These are phyloP conservation scores for Cercopithecus mona DNA, from an alignment of 2,113 vertebrate species.

Conservation along the genomic window DNA sequence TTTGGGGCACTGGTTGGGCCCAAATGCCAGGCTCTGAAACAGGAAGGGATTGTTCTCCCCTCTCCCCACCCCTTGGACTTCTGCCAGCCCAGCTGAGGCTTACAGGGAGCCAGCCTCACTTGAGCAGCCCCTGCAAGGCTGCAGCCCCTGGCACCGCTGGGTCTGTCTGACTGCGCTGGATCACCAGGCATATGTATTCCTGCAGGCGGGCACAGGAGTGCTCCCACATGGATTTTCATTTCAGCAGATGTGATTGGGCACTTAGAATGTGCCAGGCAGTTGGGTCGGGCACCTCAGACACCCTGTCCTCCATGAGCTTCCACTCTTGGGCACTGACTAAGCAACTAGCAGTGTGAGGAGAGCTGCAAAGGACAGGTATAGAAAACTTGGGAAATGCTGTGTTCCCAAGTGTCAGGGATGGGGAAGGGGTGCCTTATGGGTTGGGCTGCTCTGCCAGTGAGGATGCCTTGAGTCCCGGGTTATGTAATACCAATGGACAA, in stretches of 20 bases:
- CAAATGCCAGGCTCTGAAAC: slow-evolving; percentile 41
- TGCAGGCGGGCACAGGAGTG: not conserved
- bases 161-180: not conserved
- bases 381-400: not conserved
- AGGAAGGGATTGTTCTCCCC: slow-evolving; percentile 27
- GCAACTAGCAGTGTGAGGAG: not conserved
- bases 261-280: not conserved
- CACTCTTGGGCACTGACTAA: not conserved
- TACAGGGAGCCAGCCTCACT: not conserved
- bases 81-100: slow-evolving; percentile 58
- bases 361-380: not conserved
- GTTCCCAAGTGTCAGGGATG: not conserved
- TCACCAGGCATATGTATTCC: not conserved
- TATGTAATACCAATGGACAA: no score
- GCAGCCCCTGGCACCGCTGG: not conserved
- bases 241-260: not conserved
- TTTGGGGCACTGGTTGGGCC: slow-evolving; percentile 33
- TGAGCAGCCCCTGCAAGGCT: not conserved
- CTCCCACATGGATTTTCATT: not conserved
- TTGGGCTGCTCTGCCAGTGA: not conserved
- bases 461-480: not conserved
- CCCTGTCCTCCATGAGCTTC: not conserved
- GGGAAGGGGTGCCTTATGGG: not conserved
- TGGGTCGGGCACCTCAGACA: not conserved
- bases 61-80: slow-evolving; percentile 17